A percentile compares a stretch with the other conserved stretches of the same genome.
Conservation (phyloP, 2,888 invertebrate genomes). For the Eurytoma californica region DNA sequence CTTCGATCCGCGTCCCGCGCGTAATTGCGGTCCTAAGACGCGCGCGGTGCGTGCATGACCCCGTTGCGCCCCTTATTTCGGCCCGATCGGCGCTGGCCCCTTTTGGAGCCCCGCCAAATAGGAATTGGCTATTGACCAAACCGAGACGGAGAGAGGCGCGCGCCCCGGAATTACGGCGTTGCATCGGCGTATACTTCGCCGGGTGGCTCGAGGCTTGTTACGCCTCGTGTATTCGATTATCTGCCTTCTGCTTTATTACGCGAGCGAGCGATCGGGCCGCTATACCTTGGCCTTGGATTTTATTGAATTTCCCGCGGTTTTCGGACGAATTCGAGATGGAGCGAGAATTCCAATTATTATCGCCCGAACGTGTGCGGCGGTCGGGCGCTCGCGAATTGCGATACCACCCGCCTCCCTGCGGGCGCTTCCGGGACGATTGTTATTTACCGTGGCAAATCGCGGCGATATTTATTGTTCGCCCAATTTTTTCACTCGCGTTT, state of each 20-base stretch:
- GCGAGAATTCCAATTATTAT: too few species aligned
- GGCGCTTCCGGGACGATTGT: too few species aligned
- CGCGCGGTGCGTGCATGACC: not conserved
- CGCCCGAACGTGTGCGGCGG: too few species aligned
- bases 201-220: constrained; percentile 67
- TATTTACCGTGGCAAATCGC: too few species aligned
- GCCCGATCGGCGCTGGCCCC: constrained; percentile 56
- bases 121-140: constrained; percentile 74
- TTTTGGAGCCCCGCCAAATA: constrained; percentile 71
- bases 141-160: constrained; percentile 35
- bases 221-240: constrained; percentile 73
- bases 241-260: constrained; percentile 62
- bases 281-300: constrained; percentile 5
- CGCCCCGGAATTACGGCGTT: constrained; percentile 33
- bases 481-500: too few species aligned
- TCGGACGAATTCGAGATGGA: too few species aligned
- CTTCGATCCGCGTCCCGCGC: not conserved
- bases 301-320: constrained; percentile 6
- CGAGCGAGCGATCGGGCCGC: not conserved
- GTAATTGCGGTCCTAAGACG: constrained; percentile 34
- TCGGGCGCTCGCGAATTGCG: too few species aligned
- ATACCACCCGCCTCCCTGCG: too few species aligned
- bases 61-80: not conserved
- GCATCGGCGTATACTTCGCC: constrained; percentile 57
- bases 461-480: too few species aligned